phyloP scores from a whole-genome alignment of 2,113 vertebrate genomes.

The Zapus hudsonius region DNA sequence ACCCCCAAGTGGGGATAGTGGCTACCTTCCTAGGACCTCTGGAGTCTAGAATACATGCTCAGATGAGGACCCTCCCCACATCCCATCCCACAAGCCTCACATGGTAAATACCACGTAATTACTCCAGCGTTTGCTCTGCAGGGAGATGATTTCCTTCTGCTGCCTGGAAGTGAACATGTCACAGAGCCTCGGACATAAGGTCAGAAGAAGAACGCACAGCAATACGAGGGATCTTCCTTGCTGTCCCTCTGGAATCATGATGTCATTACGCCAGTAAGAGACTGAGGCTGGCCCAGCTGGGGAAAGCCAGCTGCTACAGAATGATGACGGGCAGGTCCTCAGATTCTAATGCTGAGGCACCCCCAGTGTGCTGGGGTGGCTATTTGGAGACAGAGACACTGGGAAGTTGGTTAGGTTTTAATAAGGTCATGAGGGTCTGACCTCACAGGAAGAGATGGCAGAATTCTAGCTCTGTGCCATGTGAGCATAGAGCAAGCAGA shows the following conservation, averaged over 20 bases:
- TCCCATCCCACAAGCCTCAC: too few species aligned
- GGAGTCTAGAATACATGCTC: not conserved
- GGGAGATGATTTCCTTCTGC: not conserved
- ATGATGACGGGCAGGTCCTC: not conserved
- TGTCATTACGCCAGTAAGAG: not conserved
- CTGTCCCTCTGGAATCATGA: not conserved
- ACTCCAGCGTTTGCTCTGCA: constrained; percentile 21
- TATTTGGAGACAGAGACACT: not conserved
- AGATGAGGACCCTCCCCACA: not conserved
- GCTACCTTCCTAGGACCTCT: not conserved
- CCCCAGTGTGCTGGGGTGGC: not conserved
- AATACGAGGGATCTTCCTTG: not conserved
- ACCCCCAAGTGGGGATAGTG: not conserved
- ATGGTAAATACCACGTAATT: not conserved
- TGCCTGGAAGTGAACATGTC: not conserved
- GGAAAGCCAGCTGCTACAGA: not conserved
- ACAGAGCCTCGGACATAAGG: not conserved
- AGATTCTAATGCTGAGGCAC: not conserved
- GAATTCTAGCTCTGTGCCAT: not conserved
- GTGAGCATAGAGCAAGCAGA: not conserved
- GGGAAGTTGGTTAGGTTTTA: not conserved
- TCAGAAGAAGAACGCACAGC: not conserved
- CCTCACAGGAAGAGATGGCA: not conserved
- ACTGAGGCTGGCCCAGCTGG: not conserved
- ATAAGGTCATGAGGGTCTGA: not conserved